phyloP scores from a whole-genome alignment of 2,113 vertebrate genomes.

The Phodopus roborovskii region DNA sequence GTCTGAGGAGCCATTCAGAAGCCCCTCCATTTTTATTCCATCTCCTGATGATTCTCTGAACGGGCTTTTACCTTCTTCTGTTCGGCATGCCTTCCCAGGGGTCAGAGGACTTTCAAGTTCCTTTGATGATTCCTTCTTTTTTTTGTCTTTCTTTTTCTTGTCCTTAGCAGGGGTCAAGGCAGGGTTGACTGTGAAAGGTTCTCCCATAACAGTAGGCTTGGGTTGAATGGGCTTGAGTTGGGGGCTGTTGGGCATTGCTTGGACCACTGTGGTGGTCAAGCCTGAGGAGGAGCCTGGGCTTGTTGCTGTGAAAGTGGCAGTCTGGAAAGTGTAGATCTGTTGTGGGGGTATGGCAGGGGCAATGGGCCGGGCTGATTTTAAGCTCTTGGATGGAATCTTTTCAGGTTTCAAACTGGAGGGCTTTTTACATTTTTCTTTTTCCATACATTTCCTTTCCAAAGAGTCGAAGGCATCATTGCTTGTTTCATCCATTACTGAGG shows the following conservation, averaged over 20 bases:
- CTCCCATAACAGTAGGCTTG: conserved; percentile 94
- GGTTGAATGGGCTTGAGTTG: conserved; percentile 97
- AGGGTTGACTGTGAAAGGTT: conserved; percentile 92
- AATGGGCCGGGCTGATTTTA: conserved; percentile 94
- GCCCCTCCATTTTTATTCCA: conserved; percentile 91
- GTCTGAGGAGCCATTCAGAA: conserved; percentile 96
- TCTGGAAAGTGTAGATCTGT: conserved; percentile 93
- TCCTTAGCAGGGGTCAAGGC: conserved; percentile 94
- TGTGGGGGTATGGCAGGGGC: conserved; percentile 92
- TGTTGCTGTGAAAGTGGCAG: conserved; percentile 91
- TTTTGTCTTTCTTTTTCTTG: conserved; percentile 99
- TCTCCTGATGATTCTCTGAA: conserved; percentile 92
- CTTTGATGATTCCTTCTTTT: conserved; percentile 95
- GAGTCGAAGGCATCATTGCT: conserved; percentile 96
- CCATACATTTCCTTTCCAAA: conserved; percentile 91
- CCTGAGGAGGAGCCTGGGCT: conserved; percentile 91
- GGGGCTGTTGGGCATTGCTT: conserved; percentile 96
- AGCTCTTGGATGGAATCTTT: conserved; percentile 94
- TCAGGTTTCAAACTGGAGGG: conserved; percentile 90
- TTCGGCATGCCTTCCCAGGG: conserved; percentile 91
- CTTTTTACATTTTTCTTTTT: conserved; percentile 94
- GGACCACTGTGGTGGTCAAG: conserved; percentile 91
- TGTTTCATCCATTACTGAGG: conserved; percentile 93
- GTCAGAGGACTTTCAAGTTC: conserved; percentile 95
- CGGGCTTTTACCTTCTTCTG: conserved; percentile 95